These are phyloP conservation scores for Sebastiscus tertius DNA, from an alignment of 2,797 vertebrate genomes.

Conservation along the genomic window DNA sequence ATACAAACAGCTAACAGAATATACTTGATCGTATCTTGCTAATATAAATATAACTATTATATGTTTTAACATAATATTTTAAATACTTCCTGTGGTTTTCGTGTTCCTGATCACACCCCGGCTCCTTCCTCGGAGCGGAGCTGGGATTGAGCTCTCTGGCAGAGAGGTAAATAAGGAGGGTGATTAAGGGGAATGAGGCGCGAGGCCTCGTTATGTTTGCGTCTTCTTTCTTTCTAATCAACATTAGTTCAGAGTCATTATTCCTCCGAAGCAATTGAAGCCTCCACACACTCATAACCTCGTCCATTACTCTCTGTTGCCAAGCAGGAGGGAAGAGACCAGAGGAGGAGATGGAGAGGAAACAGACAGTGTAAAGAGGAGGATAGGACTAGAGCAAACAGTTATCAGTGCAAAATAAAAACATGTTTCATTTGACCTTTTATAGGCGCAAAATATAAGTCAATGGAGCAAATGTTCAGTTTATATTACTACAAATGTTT, in stretches of 20 bases:
- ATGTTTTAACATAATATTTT: not conserved
- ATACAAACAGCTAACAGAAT: not conserved
- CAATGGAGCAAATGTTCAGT: not conserved
- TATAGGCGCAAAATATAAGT: no score
- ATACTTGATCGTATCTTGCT: not conserved
- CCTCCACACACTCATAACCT: conserved; percentile 57
- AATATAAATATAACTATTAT: not conserved
- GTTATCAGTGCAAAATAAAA: not conserved
- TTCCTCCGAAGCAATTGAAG: conserved; percentile 64
- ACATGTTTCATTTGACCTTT: not conserved
- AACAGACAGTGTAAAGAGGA: not conserved
- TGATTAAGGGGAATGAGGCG: conserved; percentile 67
- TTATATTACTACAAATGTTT: not conserved
- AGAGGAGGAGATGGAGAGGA: conserved; percentile 17
- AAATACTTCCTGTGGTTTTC: not conserved
- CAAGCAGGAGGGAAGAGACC: conserved; percentile 49
- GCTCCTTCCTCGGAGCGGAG: conserved; percentile 6
- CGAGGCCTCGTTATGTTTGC: conserved; percentile 57
- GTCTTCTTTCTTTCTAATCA: conserved; percentile 69
- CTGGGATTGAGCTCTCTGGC: conserved; percentile 33
- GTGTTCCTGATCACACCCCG: not conserved
- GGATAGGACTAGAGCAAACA: not conserved
- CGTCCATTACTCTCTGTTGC: conserved; percentile 65
- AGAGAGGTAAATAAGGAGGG: conserved; percentile 69
- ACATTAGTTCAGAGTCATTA: conserved; percentile 81